These are phyloP conservation scores for Lagothrix lagotricha DNA, from an alignment of 2,797 vertebrate species.

Conservation along the genomic window DNA sequence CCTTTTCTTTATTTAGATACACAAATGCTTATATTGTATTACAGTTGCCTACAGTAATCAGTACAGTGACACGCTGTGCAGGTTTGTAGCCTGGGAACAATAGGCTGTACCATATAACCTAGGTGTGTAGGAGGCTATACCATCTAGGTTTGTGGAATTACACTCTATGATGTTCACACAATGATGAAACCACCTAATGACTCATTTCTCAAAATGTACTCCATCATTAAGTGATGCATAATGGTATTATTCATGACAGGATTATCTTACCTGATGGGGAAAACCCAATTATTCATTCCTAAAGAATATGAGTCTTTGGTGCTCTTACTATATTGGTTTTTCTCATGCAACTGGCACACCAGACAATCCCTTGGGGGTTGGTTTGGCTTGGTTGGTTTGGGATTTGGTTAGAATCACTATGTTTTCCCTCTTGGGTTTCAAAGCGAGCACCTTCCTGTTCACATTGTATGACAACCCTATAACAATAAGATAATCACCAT, in stretches of 20 bases:
- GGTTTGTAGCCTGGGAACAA: neutral
- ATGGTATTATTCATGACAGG: neutral
- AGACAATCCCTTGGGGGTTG: neutral
- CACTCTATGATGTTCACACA: neutral
- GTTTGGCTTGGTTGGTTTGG: neutral
- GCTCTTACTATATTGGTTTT: neutral
- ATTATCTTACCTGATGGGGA: neutral
- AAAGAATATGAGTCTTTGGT: neutral
- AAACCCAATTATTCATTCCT: neutral
- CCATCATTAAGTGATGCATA: neutral
- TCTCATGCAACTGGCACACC: neutral
- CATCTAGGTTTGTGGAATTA: neutral
- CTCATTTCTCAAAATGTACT: neutral
- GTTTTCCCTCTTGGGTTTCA: neutral
- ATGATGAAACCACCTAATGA: neutral
- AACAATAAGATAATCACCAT: neutral
- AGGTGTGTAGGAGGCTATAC: neutral
- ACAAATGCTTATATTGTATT: neutral
- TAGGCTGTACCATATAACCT: neutral
- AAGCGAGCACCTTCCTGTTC: neutral
- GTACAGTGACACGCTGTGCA: neutral
- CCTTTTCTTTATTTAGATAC: neutral
- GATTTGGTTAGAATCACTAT: neutral
- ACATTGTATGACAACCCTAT: neutral
- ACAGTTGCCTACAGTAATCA: neutral